Percentiles rank a stretch among this genome's conserved stretches.
Conservation (phyloP, 2,888 invertebrate genomes). For the Zaprionus obscuricornis region DNA sequence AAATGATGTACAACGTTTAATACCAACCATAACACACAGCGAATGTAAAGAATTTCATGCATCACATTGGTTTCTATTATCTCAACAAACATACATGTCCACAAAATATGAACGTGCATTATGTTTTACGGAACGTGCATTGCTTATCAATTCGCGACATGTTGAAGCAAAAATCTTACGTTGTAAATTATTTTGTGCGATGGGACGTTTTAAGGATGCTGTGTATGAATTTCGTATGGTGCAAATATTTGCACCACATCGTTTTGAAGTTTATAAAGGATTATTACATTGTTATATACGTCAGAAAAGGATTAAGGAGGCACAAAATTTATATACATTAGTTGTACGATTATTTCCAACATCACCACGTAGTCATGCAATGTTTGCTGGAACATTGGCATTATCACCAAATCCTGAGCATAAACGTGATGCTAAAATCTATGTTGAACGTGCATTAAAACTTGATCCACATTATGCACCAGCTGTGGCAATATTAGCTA, state of each 20-base stretch:
- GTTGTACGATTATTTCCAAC: slow-evolving; percentile 89
- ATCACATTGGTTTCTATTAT: slow-evolving; percentile 91
- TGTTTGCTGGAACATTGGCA: slow-evolving; percentile 89
- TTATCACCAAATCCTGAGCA: slow-evolving; percentile 85
- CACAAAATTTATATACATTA: slow-evolving; percentile 88
- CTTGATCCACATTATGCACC: slow-evolving; percentile 89
- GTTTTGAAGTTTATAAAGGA: slow-evolving; percentile 90
- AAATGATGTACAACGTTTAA: too few relatives aligned
- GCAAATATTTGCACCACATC: slow-evolving; percentile 78
- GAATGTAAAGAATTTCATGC: slow-evolving; percentile 84
- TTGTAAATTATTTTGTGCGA: slow-evolving; percentile 82
- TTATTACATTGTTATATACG: slow-evolving; percentile 89
- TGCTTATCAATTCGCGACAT: slow-evolving; percentile 86
- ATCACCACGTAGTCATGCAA: slow-evolving; percentile 88
- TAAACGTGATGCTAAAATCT: slow-evolving; percentile 86
- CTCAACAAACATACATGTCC: slow-evolving; percentile 87
- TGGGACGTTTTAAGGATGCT: slow-evolving; percentile 79
- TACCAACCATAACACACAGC: too few relatives aligned
- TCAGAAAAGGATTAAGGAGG: slow-evolving; percentile 88
- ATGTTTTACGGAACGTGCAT: slow-evolving; percentile 90
- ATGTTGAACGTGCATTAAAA: slow-evolving; percentile 89
- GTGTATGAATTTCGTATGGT: slow-evolving; percentile 74
- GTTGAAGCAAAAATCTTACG: slow-evolving; percentile 90
- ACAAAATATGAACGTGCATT: slow-evolving; percentile 87
- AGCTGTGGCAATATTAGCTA: slow-evolving; percentile 89